Evolutionary conservation across 2,888 invertebrate genomes (phyloP).

Genomic region (Cheilosia vulpina): DNA sequence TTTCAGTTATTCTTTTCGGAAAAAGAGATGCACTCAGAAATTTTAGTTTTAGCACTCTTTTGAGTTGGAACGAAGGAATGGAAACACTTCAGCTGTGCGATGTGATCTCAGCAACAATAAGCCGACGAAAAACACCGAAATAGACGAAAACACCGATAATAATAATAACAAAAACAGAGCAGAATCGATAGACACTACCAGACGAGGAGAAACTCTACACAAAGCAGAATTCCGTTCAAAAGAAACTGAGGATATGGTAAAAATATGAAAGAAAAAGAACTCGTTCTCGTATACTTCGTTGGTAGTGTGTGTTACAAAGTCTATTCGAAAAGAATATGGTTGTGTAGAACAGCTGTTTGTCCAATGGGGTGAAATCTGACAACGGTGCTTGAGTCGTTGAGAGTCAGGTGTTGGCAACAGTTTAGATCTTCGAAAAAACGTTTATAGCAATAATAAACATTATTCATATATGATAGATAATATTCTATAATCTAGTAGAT

Average conservation of each 20-base stretch:
- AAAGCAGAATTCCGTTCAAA: slow-evolving; percentile 22
- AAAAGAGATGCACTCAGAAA: slow-evolving; percentile 60
- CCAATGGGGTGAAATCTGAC: slow-evolving; percentile 8
- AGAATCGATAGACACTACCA: slow-evolving; percentile 24
- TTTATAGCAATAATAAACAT: too few species aligned
- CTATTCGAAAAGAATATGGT: slow-evolving; percentile 2
- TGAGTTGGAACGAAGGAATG: slow-evolving; percentile 55
- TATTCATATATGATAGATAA: too few species aligned
- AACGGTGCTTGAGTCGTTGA: slow-evolving; percentile 14
- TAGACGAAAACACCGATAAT: slow-evolving; percentile 33
- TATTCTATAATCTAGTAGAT: too few species aligned
- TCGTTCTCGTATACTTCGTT: slow-evolving; percentile 21
- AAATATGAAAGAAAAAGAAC: slow-evolving; percentile 5
- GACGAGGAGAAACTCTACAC: slow-evolving; percentile 40
- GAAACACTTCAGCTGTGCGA: slow-evolving; percentile 24
- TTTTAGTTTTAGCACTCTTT: slow-evolving; percentile 33
- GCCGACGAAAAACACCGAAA: slow-evolving; percentile 41
- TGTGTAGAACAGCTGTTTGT: slow-evolving; percentile 37
- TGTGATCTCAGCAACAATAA: slow-evolving; percentile 13
- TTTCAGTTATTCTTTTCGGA: slow-evolving; percentile 37
- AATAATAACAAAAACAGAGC: slow-evolving; percentile 66
- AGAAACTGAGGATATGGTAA: neutral
- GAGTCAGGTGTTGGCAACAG: slow-evolving; percentile 4
- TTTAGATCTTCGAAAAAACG: slow-evolving; percentile 21
- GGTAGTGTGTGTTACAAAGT: neutral